phyloP scores from a whole-genome alignment of 2,113 vertebrate species.

The Crotalus viridis region DNA sequence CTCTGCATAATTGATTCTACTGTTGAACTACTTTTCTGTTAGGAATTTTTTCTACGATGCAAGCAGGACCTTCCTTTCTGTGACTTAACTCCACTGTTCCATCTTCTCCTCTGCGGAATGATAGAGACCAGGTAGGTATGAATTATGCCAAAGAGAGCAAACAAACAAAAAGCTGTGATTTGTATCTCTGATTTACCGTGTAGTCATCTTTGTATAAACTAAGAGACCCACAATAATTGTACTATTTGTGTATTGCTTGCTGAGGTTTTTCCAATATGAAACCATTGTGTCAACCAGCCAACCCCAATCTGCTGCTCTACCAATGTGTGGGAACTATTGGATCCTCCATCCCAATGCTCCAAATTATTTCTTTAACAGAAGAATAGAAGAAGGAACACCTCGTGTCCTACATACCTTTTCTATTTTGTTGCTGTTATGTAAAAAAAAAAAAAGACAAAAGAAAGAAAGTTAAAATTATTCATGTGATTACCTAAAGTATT shows the following conservation, averaged over 20 bases:
- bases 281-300: background rate
- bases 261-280: background rate
- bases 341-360: background rate
- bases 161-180: background rate
- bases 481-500: background rate
- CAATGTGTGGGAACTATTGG: background rate
- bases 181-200: background rate
- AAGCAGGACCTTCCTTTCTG: background rate
- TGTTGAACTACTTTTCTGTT: background rate
- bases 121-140: background rate
- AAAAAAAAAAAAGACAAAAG: no score
- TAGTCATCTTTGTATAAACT: background rate
- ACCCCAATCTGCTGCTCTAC: background rate
- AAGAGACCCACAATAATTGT: slow-evolving; percentile 32
- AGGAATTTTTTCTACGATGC: background rate
- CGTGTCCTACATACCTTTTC: background rate
- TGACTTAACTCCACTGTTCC: background rate
- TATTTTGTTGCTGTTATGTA: background rate
- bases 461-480: background rate
- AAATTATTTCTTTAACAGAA: background rate
- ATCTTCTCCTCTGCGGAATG: background rate
- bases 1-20: background rate
- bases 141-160: background rate
- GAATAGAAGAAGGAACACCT: background rate
- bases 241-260: background rate